Percentiles rank a stretch among this genome's conserved stretches.
phyloP scores from a whole-genome alignment of 2,113 vertebrate genomes.

The Tautogolabrus adspersus region DNA sequence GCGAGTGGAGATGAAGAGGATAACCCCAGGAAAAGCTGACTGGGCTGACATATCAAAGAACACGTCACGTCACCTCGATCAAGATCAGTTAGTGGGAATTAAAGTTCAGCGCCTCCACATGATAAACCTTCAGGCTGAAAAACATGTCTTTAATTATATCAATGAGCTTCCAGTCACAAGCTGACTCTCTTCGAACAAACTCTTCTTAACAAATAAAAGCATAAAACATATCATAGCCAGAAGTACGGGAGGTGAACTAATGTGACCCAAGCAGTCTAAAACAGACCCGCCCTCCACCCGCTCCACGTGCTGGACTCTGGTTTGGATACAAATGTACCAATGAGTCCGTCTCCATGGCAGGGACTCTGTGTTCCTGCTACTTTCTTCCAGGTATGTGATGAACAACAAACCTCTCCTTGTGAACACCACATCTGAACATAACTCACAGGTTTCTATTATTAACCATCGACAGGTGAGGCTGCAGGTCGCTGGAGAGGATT shows the following conservation, averaged over 20 bases:
- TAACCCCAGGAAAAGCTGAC: too few relatives aligned
- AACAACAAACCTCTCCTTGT: not conserved
- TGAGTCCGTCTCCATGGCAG: too few relatives aligned
- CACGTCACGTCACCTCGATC: not conserved
- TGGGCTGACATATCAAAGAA: too few relatives aligned
- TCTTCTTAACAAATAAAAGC: not conserved
- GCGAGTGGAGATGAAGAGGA: not conserved
- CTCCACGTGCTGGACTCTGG: not conserved
- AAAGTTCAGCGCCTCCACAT: too few relatives aligned
- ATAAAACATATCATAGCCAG: slow-evolving; percentile 13
- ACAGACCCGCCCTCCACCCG: not conserved
- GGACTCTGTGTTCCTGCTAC: slow-evolving; percentile 15
- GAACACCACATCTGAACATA: slow-evolving; percentile 2
- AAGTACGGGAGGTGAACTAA: not conserved
- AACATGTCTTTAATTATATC: too few relatives aligned
- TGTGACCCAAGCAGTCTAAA: not conserved
- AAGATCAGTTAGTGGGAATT: too few relatives aligned
- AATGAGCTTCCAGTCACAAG: too few relatives aligned
- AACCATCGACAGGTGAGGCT: slow-evolving; percentile 27
- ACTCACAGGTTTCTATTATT: slow-evolving; percentile 1
- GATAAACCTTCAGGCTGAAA: too few relatives aligned
- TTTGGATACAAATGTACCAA: too few relatives aligned
- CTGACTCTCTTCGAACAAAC: not conserved
- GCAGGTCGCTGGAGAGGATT: not conserved
- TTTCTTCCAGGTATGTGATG: slow-evolving; percentile 16